Evolutionary conservation across 2,113 vertebrate species (phyloP).

Genomic region (Tragelaphus imberbis): DNA sequence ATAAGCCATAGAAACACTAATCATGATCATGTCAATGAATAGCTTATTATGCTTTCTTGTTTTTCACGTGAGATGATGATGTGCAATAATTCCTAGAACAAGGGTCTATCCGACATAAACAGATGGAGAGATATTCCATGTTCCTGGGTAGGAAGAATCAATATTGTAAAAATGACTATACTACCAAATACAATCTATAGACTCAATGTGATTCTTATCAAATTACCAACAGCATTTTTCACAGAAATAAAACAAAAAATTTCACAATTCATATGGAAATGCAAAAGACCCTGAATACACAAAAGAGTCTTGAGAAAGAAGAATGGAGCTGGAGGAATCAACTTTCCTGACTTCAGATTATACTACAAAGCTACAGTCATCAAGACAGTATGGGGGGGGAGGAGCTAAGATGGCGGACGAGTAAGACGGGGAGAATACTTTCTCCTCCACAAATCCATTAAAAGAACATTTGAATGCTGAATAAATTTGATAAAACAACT

Average conservation of each 20-base stretch:
- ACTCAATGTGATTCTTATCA: background rate
- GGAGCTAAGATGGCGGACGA: too few relatives aligned
- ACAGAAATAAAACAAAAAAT: background rate
- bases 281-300: background rate
- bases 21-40: background rate
- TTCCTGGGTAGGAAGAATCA: background rate
- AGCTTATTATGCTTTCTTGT: background rate
- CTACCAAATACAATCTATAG: background rate
- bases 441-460: too few relatives aligned
- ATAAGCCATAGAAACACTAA: background rate
- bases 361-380: background rate
- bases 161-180: background rate
- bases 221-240: background rate
- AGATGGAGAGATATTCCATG: background rate
- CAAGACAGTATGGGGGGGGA: background rate
- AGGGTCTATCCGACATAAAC: background rate
- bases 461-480: too few relatives aligned
- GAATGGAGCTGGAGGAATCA: background rate
- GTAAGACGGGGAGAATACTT: too few relatives aligned
- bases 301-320: background rate
- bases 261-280: background rate
- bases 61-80: background rate
- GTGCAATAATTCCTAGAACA: background rate
- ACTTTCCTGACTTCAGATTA: background rate
- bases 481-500: too few relatives aligned